Evolutionary conservation across 2,113 vertebrate species (phyloP).

Genomic region (Serinus canaria): DNA sequence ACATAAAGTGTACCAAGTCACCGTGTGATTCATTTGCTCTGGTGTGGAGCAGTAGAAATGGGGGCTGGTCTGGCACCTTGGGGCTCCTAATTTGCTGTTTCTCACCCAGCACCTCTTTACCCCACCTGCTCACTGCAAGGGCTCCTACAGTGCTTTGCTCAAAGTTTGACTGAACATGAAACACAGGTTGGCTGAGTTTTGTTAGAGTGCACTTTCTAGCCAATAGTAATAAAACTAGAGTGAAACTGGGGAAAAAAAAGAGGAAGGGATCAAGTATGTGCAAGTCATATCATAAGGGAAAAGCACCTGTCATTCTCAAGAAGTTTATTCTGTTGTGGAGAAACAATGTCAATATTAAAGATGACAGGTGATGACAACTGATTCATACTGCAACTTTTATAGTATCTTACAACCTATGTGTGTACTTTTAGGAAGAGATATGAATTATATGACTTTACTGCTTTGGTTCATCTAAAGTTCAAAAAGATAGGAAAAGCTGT

Average conservation of each 20-base stretch:
- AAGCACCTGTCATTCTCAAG: not conserved
- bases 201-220: not conserved
- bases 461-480: not conserved
- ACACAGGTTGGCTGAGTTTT: not conserved
- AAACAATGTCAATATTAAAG: not conserved
- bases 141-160: not conserved
- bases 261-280: not conserved
- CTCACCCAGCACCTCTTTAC: not conserved
- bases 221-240: not conserved
- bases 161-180: not conserved
- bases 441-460: not conserved
- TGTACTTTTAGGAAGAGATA: not conserved
- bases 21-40: fast-evolving
- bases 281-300: not conserved
- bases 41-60: not conserved
- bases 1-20: not conserved
- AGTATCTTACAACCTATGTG: not conserved
- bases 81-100: not conserved
- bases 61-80: not conserved
- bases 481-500: not conserved
- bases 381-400: not conserved
- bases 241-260: not conserved
- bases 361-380: not conserved
- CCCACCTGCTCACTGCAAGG: fast-evolving
- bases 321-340: not conserved